Base-by-base conservation (phyloP, 2,113 vertebrate species). In the Macroglossus sobrinus region DNA sequence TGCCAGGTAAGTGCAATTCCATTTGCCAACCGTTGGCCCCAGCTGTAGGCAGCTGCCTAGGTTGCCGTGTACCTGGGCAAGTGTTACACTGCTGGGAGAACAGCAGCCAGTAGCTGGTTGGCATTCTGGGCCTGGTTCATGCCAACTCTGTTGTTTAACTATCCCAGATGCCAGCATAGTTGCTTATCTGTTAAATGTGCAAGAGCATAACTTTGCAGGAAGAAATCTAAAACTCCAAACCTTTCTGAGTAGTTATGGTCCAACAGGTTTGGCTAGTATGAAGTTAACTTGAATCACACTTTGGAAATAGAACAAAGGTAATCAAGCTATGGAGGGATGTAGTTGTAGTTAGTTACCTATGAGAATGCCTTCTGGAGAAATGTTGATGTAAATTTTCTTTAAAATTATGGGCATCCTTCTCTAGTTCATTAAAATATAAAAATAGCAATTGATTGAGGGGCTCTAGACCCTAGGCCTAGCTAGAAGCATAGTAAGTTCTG, bases 31-130 rank as follows among this genome's bases (percentile, higher is more conserved):
- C 14, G 50, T 81, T 64, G 30, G 66, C 66, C 66, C 97, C 96
- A 97, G 96, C 92, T 87, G 95, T 97, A 97, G 97, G 97, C 97
- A 97, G 96, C 97, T 98, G 72, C 96, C 97, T 97, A 97, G 96
- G 96, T 97, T 97, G 74, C 40, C 3, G 26, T 89, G 94, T 98
- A 97, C 84, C 95, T 97, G 93, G 97, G 97, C 88, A 95, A 40
- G 97, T 98, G 97, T 97, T 98, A 97, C 91, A 93, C 96, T 75
- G 96, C 97, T 98, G 97, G 97, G 92, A 98, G 96, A 97, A 93
- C 57, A 97, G 91, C 96, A 96, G 97, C 97, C 26, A 1, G 64
- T 81, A 92, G 96, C 96, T 97, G 96, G 95, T 81, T 97, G 97
- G 96, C 95, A 84, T 97, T 95, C 96, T 97, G 94, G 97, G 76